Percentiles rank a stretch among this genome's conserved stretches.
Evolutionary conservation across 2,113 vertebrate genomes (phyloP).

Genomic region (Lycaon pictus): DNA sequence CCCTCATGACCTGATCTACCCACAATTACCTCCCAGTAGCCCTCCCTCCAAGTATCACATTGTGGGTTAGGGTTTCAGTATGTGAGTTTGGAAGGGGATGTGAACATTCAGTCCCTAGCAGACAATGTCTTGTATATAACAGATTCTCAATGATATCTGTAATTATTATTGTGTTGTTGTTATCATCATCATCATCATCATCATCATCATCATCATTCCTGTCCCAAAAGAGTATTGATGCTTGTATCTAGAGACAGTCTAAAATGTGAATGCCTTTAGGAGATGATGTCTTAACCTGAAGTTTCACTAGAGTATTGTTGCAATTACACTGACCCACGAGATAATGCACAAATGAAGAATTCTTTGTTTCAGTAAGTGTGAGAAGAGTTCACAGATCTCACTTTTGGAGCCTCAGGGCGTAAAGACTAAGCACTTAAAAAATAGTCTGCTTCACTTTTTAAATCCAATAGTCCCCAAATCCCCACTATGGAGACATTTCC

Average conservation of each 20-base stretch:
- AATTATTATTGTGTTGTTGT: background rate
- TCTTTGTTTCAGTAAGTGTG: background rate
- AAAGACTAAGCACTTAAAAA: background rate
- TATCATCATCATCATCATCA: background rate
- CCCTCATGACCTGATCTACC: background rate
- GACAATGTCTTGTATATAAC: background rate
- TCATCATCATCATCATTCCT: background rate
- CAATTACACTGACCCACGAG: background rate
- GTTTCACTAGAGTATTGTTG: background rate
- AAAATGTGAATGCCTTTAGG: background rate
- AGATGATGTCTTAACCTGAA: background rate
- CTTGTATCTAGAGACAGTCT: background rate
- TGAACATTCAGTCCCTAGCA: background rate
- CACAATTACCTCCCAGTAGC: background rate
- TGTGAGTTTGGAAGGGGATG: background rate
- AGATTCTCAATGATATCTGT: background rate
- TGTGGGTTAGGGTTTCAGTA: background rate
- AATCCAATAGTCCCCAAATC: background rate
- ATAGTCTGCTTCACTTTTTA: background rate
- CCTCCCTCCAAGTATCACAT: background rate
- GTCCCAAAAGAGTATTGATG: background rate
- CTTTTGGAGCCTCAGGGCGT: background rate
- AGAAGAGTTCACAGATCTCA: background rate
- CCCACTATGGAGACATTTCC: background rate
- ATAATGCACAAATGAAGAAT: background rate